These are phyloP conservation scores for Indri indri DNA, from an alignment of 2,113 vertebrate species.

Conservation along the genomic window DNA sequence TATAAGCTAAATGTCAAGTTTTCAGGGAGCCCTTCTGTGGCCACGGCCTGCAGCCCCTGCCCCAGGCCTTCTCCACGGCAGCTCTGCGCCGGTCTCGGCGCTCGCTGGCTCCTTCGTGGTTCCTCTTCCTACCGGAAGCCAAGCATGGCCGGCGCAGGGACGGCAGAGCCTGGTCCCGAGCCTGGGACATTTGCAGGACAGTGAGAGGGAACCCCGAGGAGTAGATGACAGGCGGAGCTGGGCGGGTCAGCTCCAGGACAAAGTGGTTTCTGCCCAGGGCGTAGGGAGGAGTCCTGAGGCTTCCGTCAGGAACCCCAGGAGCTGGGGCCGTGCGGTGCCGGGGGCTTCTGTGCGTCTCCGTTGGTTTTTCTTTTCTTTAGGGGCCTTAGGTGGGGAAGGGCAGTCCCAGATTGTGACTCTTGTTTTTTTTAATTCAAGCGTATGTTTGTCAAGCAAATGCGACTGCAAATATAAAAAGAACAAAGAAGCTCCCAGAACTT, in stretches of 20 bases:
- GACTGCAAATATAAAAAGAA: not conserved
- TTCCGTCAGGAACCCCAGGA: not conserved
- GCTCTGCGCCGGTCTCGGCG: fast-evolving
- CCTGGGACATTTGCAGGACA: not conserved
- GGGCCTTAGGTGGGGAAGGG: too few relatives aligned
- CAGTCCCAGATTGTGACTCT: not conserved
- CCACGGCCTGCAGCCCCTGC: not conserved
- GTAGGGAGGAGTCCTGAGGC: too few relatives aligned
- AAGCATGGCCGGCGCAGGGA: too few relatives aligned
- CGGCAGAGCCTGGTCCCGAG: not conserved
- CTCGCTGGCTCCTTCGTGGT: not conserved
- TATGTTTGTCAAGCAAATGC: not conserved
- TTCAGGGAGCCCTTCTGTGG: not conserved
- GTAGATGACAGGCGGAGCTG: fast-evolving
- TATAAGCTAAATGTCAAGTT: not conserved
- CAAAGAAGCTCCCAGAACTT: not conserved
- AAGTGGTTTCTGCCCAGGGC: not conserved
- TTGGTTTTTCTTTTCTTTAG: too few relatives aligned
- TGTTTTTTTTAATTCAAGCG: not conserved
- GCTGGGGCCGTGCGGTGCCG: fast-evolving
- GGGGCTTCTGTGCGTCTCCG: fast-evolving
- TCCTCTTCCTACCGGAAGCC: not conserved
- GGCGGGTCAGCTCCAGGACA: not conserved
- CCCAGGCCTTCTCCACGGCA: fast-evolving
- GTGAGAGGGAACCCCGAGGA: not conserved